A percentile compares a stretch with the other conserved stretches of the same genome.
These are phyloP conservation scores for Thera obeliscata DNA, from an alignment of 2,888 invertebrate genomes.

Conservation along the genomic window DNA sequence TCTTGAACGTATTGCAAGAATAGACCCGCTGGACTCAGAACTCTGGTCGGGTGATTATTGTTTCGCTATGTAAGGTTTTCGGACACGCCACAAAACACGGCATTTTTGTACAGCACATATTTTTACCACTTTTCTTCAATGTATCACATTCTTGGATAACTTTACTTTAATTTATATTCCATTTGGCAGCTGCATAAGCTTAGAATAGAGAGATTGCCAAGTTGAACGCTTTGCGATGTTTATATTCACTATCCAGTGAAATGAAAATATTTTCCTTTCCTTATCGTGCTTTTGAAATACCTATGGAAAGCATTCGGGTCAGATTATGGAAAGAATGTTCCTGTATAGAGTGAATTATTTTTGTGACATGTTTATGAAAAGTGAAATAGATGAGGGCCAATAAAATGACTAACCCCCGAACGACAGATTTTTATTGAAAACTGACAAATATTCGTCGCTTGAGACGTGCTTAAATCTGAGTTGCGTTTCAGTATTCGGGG, in stretches of 20 bases:
- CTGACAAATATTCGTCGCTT: no score
- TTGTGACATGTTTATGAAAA: constrained; percentile 19
- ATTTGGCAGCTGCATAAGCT: constrained; percentile 1
- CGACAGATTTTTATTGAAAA: no score
- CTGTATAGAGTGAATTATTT: constrained; percentile 18
- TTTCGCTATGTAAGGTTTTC: no score
- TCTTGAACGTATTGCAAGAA: no score
- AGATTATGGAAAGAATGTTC: constrained; percentile 13
- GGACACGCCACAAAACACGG: no score
- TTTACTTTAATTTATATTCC: constrained; percentile 6
- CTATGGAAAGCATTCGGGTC: constrained; percentile 25
- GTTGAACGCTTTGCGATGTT: constrained; percentile 19
- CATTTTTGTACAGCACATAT: no score
- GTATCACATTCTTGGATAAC: constrained; percentile 8
- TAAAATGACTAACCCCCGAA: constrained; percentile 8
- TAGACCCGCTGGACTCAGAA: no score
- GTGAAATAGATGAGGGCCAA: constrained; percentile 13
- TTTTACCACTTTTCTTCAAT: neutral
- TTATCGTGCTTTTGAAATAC: constrained; percentile 18
- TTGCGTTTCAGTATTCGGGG: no score
- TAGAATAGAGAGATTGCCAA: constrained; percentile 15
- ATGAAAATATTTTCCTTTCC: constrained; percentile 28
- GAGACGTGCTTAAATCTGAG: no score
- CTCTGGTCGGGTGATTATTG: no score
- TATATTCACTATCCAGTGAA: constrained; percentile 22